Percentiles rank a stretch among this genome's conserved stretches.
Evolutionary conservation across 2,113 vertebrate genomes (phyloP).

Genomic region (Anser cygnoides): DNA sequence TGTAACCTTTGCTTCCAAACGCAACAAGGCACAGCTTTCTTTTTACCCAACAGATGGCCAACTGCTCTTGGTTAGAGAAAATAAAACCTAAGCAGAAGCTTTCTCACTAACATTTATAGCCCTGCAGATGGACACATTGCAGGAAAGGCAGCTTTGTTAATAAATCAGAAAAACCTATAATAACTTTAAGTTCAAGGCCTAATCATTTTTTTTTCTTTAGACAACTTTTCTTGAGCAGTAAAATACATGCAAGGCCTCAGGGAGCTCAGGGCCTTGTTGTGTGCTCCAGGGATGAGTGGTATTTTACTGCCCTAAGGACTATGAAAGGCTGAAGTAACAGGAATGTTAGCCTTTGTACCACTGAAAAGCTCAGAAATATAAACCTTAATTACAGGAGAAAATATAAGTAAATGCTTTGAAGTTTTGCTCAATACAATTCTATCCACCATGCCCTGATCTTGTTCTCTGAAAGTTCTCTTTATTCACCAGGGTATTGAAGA

Average conservation of each 20-base stretch:
- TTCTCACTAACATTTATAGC: slow-evolving; percentile 17
- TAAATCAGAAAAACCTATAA: not conserved
- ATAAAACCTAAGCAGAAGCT: slow-evolving; percentile 29
- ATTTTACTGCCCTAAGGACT: not conserved
- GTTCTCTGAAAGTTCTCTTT: not conserved
- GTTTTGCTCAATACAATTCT: not conserved
- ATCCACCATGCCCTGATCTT: not conserved
- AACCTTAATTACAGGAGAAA: not conserved
- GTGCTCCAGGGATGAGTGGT: not conserved
- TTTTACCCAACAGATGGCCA: slow-evolving; percentile 23
- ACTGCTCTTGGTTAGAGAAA: slow-evolving; percentile 38
- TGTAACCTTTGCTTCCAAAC: slow-evolving; percentile 30
- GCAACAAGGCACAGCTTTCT: slow-evolving; percentile 1
- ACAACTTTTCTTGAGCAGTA: not conserved
- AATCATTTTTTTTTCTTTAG: not conserved
- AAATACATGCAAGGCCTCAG: not conserved
- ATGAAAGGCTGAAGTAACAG: not conserved
- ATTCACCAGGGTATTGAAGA: not conserved
- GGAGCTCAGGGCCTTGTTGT: not conserved
- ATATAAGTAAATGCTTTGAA: not conserved
- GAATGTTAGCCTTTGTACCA: not conserved
- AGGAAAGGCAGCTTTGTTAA: slow-evolving; percentile 18
- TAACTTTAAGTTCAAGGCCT: slow-evolving; percentile 6
- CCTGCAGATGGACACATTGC: slow-evolving; percentile 24
- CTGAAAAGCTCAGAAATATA: not conserved